Base-by-base conservation (phyloP, 2,888 invertebrate species). In the Lordiphosa andalusiaca region DNA sequence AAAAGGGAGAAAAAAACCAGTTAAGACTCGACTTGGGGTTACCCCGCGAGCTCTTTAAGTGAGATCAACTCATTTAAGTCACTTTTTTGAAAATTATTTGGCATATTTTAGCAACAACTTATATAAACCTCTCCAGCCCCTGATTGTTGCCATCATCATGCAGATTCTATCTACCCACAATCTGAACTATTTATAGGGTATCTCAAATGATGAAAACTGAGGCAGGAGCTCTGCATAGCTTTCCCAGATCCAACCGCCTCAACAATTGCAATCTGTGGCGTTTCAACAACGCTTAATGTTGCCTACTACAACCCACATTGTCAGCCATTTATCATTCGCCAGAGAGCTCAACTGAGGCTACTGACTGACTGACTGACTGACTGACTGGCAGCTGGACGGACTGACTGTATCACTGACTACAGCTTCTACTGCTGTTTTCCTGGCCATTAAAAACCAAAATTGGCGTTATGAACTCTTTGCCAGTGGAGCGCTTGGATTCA, bases 261-360 rank as follows among this genome's bases (percentile, higher is more conserved):
- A 58, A 73, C 81, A 77, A 77, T 81, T 77, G 81, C 81, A 78
- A 78, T 81, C 77, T 77, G 77, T 73, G 77, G 73, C 71, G 66
- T 67, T 77, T 76, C 74, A 80, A 74, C 81, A 74, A 57, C 77
- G 77, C 77, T 81, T 76, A 76, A 76, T 73, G 74, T 74, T 77
- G 77, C 70, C 78, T 75, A 71, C 71, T 69, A 71, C 78, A 75
- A 81, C 71, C 73, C 78, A 73, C 78, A 81, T 73, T 75, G 75
- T 78, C 78, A 73, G 73, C 82, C 78, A 78, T 82, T 78, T 78
- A 78, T 81, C 78, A 78, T 78, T 73, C 64, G 73, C 64, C 42
- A 53, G 60, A 64, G 63, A 66, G 65, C 67, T 62, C 30, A 33
- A 35, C n/a, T 33, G 40, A 19, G 19, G n/a, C 53, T n/a, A n/a